phyloP scores from a whole-genome alignment of 1,140 invertebrate genomes.

The Arctopsyche grandis region DNA sequence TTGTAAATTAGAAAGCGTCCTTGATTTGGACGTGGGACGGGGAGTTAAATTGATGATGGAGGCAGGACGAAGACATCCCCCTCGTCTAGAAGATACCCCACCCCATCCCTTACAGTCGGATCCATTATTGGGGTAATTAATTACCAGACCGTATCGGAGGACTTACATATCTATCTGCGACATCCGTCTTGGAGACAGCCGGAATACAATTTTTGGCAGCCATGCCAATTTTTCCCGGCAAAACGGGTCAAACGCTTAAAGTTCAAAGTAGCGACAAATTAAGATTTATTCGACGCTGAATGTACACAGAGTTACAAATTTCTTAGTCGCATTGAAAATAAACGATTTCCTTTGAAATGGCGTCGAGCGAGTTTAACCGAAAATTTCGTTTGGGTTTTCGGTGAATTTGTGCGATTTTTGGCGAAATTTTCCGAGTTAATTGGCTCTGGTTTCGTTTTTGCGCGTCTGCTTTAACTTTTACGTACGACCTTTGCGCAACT shows the following conservation, averaged over 20 bases:
- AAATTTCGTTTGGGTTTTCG: background rate
- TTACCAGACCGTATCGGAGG: conserved; percentile 17
- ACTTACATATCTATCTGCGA: background rate
- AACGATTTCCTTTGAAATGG: conserved; percentile 11
- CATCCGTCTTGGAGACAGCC: background rate
- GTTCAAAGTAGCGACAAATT: conserved; percentile 16
- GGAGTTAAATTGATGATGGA: conserved; percentile 37
- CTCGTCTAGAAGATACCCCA: background rate
- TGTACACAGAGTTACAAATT: conserved; percentile 1
- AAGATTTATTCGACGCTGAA: background rate
- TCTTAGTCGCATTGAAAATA: background rate
- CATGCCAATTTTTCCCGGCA: background rate
- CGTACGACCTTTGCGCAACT: background rate
- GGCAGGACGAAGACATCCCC: conserved; percentile 11
- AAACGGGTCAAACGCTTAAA: background rate
- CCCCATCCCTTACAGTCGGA: conserved; percentile 21
- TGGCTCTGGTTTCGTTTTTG: conserved; percentile 16
- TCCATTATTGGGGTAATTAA: conserved; percentile 44
- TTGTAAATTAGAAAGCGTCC: conserved; percentile 26
- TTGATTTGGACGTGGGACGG: conserved; percentile 16
- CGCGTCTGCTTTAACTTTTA: conserved; percentile 14
- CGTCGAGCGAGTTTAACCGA: background rate
- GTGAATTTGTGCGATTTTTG: conserved; percentile 15
- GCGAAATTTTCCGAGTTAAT: conserved; percentile 18
- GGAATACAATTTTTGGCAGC: background rate